phyloP scores from a whole-genome alignment of 2,888 invertebrate genomes.

The Rhabditoides inermis region DNA sequence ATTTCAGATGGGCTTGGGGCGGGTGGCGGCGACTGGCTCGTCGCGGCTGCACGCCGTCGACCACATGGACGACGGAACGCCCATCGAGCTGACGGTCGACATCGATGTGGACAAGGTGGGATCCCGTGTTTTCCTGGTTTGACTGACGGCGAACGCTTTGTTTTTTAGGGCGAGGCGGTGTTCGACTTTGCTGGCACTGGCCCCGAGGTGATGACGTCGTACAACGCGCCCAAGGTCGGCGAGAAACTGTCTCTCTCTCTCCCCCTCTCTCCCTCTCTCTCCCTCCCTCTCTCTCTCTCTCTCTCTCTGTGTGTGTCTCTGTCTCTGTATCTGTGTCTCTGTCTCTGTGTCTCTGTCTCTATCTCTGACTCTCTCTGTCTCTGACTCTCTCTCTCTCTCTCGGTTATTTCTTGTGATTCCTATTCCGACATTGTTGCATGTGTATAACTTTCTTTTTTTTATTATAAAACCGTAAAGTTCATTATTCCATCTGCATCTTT shows the following conservation, averaged over 20 bases:
- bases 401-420: too few relatives aligned
- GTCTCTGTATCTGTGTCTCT: too few relatives aligned
- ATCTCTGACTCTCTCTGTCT: too few relatives aligned
- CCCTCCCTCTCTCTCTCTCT: too few relatives aligned
- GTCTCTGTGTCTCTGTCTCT: too few relatives aligned
- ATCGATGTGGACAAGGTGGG: constrained; percentile 66
- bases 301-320: too few relatives aligned
- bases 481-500: too few relatives aligned
- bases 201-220: constrained; percentile 87
- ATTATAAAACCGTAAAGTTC: too few relatives aligned
- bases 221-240: constrained; percentile 73
- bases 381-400: too few relatives aligned
- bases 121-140: constrained; percentile 3
- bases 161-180: constrained; percentile 54
- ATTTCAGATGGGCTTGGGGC: constrained; percentile 7
- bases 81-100: constrained; percentile 69
- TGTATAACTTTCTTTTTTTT: too few relatives aligned
- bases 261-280: too few relatives aligned
- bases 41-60: constrained; percentile 30
- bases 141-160: neutral
- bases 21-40: constrained; percentile 9
- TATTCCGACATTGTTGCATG: too few relatives aligned
- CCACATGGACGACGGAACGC: constrained; percentile 87
- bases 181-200: constrained; percentile 72
- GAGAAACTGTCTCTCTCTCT: neutral